These are phyloP conservation scores for Trissolcus brochymenae DNA, from an alignment of 2,888 invertebrate genomes.

Conservation along the genomic window DNA sequence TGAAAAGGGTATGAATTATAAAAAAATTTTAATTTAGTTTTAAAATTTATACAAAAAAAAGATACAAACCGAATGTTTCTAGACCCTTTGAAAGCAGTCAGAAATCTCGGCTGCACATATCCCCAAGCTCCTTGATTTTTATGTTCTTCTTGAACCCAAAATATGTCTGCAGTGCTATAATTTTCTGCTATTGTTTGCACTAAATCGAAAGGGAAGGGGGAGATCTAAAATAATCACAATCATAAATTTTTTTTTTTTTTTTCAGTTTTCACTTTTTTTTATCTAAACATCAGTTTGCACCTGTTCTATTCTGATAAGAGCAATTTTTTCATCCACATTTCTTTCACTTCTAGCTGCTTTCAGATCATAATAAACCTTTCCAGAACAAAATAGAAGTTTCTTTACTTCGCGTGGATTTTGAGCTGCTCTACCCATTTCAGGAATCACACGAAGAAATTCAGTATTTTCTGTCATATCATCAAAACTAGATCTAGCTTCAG, in stretches of 20 bases:
- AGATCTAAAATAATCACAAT: conserved; percentile 79
- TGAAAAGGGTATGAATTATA: no score
- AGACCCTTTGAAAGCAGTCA: conserved; percentile 72
- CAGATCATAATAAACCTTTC: conserved; percentile 96
- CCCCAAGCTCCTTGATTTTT: conserved; percentile 92
- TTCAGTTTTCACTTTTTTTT: background rate
- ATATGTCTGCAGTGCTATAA: conserved; percentile 89
- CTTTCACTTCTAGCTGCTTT: conserved; percentile 86
- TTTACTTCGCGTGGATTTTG: conserved; percentile 84
- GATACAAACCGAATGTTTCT: no score
- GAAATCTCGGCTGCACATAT: conserved; percentile 91
- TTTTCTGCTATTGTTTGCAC: conserved; percentile 88
- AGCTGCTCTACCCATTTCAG: conserved; percentile 84
- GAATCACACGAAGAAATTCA: conserved; percentile 87
- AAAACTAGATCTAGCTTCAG: conserved; percentile 95
- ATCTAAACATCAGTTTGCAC: conserved; percentile 52
- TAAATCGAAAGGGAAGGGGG: conserved; percentile 96
- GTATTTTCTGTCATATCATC: conserved; percentile 94
- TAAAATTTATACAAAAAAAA: no score
- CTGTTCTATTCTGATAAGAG: conserved; percentile 77
- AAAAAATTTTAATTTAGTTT: no score
- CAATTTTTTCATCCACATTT: conserved; percentile 80
- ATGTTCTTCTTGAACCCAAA: conserved; percentile 96
- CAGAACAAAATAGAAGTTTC: conserved; percentile 91
- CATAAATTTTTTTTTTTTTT: no score